Percentiles rank a stretch among this genome's conserved stretches.
Evolutionary conservation across 2,888 invertebrate species (phyloP).

Genomic region (Mythimna albipuncta): DNA sequence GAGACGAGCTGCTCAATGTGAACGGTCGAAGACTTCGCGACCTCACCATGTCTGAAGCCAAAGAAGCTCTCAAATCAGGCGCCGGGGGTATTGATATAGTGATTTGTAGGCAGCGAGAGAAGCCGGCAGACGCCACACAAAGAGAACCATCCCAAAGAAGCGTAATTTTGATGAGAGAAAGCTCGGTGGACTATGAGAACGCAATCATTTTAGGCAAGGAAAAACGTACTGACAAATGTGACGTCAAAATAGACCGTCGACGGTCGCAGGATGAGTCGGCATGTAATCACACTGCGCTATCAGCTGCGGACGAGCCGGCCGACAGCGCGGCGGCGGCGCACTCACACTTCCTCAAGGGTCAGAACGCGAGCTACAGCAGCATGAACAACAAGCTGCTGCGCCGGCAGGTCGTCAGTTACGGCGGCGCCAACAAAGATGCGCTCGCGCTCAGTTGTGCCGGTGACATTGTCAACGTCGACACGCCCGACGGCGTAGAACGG

Average conservation of each 20-base stretch:
- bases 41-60: constrained; percentile 92
- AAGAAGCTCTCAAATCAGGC: constrained; percentile 92
- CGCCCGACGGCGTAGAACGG: constrained; percentile 80
- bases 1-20: constrained; percentile 94
- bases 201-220: constrained; percentile 89
- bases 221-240: constrained; percentile 86
- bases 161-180: constrained; percentile 90
- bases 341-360: constrained; percentile 91
- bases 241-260: constrained; percentile 93
- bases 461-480: constrained; percentile 84
- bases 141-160: constrained; percentile 74
- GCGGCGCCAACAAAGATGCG: constrained; percentile 86
- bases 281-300: constrained; percentile 88
- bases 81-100: constrained; percentile 92
- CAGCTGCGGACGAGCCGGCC: constrained; percentile 84
- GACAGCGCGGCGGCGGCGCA: constrained; percentile 83
- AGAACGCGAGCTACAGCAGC: constrained; percentile 91
- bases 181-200: constrained; percentile 93
- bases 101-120: constrained; percentile 89
- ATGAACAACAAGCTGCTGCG: constrained; percentile 91
- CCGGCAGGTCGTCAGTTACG: constrained; percentile 90
- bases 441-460: constrained; percentile 84
- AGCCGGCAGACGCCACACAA: constrained; percentile 71
- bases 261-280: constrained; percentile 88
- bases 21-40: constrained; percentile 93